Conservation (phyloP, 2,797 vertebrate species). For the Darevskia mixta region DNA sequence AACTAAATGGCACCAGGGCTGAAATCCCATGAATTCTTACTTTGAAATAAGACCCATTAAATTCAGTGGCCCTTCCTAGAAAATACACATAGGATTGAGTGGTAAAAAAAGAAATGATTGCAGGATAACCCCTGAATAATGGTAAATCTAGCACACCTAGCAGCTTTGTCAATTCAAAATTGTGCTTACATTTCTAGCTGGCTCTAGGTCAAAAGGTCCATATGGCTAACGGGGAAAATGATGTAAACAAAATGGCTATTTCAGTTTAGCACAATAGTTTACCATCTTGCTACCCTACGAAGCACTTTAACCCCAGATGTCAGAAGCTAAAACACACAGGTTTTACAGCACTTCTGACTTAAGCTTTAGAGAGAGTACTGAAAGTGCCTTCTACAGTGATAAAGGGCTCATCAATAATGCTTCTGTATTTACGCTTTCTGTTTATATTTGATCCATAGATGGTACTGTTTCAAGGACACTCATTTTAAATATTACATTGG, state of each 20-base stretch:
- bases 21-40: not conserved
- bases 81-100: not conserved
- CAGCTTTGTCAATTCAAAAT: not conserved
- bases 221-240: not conserved
- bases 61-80: not conserved
- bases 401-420: not conserved
- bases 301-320: not conserved
- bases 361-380: not conserved
- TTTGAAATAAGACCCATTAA: not conserved
- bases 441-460: not conserved
- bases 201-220: not conserved
- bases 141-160: not conserved
- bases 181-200: not conserved
- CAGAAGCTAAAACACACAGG: not conserved
- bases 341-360: not conserved
- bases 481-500: not conserved
- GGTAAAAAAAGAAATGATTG: not conserved
- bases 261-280: not conserved
- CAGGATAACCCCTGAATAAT: not conserved
- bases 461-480: not conserved
- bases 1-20: not conserved
- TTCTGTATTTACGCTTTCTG: not conserved
- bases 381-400: not conserved
- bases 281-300: not conserved
- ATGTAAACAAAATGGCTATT: not conserved